Base-by-base conservation (phyloP, 1,140 invertebrate species). In the Pogonomyrmex barbatus region DNA sequence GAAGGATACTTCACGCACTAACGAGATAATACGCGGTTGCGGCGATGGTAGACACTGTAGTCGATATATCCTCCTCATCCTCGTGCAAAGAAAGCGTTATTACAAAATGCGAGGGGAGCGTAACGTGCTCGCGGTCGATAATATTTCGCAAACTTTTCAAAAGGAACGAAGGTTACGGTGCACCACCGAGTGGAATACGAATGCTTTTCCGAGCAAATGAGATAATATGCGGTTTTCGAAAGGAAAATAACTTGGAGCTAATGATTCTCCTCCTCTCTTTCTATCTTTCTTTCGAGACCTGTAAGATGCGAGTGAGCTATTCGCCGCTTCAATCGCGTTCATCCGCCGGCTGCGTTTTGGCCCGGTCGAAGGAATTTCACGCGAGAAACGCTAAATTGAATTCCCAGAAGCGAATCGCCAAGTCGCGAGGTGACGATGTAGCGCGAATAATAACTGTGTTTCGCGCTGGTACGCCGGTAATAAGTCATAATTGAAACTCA, bases 401-500 rank as follows among this genome's bases (percentile, higher is more conserved):
- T 83, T 83, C 79, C 79, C 54, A 83, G 79, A 83, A 83, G 30
- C 54, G 54, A 50, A 50, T 62, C 54, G 10, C 6, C 79, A 30
- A n/a, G 54, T 82, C 56, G 79, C 54, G 54, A 83, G 79, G 68
- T 83, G 79, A 83, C 79, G 79, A 83, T 83, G 45, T 83, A 75
- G 12, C 68, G 8, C 42, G 54, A 83, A 83, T 83, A 83, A 83
- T 83, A 39, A 75, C 68, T 83, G 33, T 83, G 79, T 83, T 73
- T 75, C 68, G 54, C 68, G 42, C 42, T 12, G 79, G 52, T 71
- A 71, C 68, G 42, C 52, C n/a, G 79, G 68, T 83, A 83, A 83
- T 83, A 83, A 83, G 68, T 83, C 42, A 14, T 83, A 83, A 83
- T 83, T 75, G 68, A 73, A 47, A 42, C 68, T 82, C n/a, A 75